These are phyloP conservation scores for Andrena praecox DNA, from an alignment of 2,888 invertebrate genomes.

Conservation along the genomic window DNA sequence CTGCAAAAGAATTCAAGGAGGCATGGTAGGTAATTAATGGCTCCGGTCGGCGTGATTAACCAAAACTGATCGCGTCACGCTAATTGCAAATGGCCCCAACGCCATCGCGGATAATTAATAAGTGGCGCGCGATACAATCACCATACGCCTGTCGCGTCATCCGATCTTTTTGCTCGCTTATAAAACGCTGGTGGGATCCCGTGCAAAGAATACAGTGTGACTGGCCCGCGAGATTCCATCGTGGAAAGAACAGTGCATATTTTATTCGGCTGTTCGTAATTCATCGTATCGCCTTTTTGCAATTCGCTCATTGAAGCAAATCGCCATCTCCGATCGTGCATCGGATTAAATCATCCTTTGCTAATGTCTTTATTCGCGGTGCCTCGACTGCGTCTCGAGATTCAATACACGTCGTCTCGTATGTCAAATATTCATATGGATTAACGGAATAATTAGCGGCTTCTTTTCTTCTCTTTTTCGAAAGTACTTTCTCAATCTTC, in stretches of 20 bases:
- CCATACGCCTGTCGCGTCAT: conserved; percentile 33
- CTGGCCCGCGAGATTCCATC: conserved; percentile 29
- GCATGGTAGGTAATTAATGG: conserved; percentile 70
- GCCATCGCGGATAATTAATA: conserved; percentile 77
- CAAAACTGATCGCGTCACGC: conserved; percentile 77
- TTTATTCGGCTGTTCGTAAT: conserved; percentile 27
- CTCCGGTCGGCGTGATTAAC: conserved; percentile 78
- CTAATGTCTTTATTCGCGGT: conserved; percentile 32
- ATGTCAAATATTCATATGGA: neutral
- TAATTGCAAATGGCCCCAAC: conserved; percentile 81
- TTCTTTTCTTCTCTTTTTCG: too few species aligned
- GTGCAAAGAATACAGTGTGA: conserved; percentile 19
- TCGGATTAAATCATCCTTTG: conserved; percentile 13
- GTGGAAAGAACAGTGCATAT: conserved; percentile 22
- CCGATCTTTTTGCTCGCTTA: conserved; percentile 19
- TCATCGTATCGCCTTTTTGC: conserved; percentile 25
- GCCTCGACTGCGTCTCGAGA: neutral
- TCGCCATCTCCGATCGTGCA: conserved; percentile 19
- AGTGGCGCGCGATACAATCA: conserved; percentile 79
- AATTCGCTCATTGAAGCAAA: conserved; percentile 23
- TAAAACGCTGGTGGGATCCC: conserved; percentile 9
- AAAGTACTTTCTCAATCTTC: too few species aligned
- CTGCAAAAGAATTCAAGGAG: conserved; percentile 44
- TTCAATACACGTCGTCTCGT: too few species aligned
- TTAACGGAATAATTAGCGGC: neutral